Percentiles rank a stretch among this genome's conserved stretches.
These are phyloP conservation scores for Tragelaphus scriptus DNA, from an alignment of 2,113 vertebrate genomes.

Conservation along the genomic window DNA sequence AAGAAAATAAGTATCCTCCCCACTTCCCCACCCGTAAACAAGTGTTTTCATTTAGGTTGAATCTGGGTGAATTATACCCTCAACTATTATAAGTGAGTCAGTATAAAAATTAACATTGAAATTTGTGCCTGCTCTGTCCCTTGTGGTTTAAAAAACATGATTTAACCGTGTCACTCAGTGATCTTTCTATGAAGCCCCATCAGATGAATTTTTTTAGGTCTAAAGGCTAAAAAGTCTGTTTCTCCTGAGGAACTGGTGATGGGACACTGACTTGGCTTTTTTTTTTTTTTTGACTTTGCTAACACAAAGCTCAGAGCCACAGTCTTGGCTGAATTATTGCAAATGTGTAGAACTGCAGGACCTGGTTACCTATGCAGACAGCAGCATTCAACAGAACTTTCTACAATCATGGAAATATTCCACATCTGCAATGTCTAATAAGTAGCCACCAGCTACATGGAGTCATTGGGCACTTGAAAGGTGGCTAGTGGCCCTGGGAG, in stretches of 20 bases:
- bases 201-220: not conserved
- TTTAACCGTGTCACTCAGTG: not conserved
- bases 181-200: not conserved
- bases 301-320: not conserved
- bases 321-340: constrained; percentile 4
- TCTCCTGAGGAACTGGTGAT: constrained; percentile 11
- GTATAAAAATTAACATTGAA: not conserved
- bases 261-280: not conserved
- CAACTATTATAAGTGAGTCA: not conserved
- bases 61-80: not conserved
- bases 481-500: not conserved
- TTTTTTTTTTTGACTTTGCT: not conserved
- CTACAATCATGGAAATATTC: not conserved
- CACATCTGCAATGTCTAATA: not conserved
- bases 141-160: not conserved
- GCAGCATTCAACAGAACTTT: not conserved
- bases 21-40: not conserved
- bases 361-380: not conserved
- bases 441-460: not conserved
- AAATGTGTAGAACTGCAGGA: not conserved
- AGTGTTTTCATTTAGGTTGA: not conserved
- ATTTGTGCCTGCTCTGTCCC: not conserved
- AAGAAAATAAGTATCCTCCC: not conserved
- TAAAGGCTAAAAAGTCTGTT: not conserved
- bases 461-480: not conserved